Base-by-base conservation (phyloP, 2,888 invertebrate genomes). In the Acanthosepion esculentum region DNA sequence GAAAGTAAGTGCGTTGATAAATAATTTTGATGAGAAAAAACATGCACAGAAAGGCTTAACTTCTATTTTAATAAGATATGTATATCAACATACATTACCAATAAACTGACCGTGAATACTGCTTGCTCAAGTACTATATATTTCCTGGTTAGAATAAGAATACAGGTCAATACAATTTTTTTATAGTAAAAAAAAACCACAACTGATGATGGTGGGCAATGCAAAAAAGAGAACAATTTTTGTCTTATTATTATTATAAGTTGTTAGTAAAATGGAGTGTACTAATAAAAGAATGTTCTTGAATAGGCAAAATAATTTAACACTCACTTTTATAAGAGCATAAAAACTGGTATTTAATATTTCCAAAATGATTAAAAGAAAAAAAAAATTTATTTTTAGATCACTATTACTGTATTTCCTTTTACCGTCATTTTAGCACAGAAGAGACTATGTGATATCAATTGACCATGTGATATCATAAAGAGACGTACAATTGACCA, bases 1-100 rank as follows among this genome's bases (percentile, higher is more conserved):
- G 78, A 78, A n/a, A 78, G 78, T 78, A 15, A n/a, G 78, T 78
- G 78, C 78, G n/a, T 78, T 78, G 78, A 33, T 33, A 78, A n/a
- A 33, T 78, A 78, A 33, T 78, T 78, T 78, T 78, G 78, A 78
- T 78, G 33, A 78, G 10, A 18, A 78, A 78, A 78, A 78, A 78
- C 78, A 78, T 78, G 78, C 78, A 78, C n/a, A 78, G 78, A 78
- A 78, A 78, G 78, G 15, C 33, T 78, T 78, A 78, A 78, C 78
- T n/a, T n/a, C 12, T 33, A n/a, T n/a, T 78, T 78, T n/a, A 78
- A 78, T 78, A 78, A 78, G n/a, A 78, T 78, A n/a, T 33, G 78
- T 78, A 78, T 33, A 78, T 78, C 78, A 78, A 78, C 78, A 78
- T 78, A 78, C 78, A n/a, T 78, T 78, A 78, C 78, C 78, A 78